Conservation (phyloP, 1,140 invertebrate genomes). For the Notospermus geniculatus region DNA sequence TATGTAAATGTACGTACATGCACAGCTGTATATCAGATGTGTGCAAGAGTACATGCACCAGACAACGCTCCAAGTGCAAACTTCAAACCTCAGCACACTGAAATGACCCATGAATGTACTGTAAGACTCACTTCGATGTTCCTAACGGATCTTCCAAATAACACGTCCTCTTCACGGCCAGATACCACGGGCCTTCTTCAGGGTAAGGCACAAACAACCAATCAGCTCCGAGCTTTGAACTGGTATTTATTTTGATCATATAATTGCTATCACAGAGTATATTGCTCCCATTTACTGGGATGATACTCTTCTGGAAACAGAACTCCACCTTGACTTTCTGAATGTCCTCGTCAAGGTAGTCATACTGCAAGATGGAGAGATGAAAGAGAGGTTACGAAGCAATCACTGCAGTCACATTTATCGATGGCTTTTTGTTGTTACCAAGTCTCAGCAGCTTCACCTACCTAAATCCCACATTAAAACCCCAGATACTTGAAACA, state of each 20-base stretch:
- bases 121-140: conserved; percentile 12
- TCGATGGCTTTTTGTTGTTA: too few relatives aligned
- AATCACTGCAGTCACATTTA: too few relatives aligned
- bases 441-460: too few relatives aligned
- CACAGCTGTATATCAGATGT: too few relatives aligned
- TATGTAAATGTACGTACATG: too few relatives aligned
- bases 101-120: too few relatives aligned
- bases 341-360: conserved; percentile 1
- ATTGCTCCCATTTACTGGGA: background rate
- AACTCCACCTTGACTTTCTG: conserved; percentile 2
- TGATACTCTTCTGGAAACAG: background rate
- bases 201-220: conserved; percentile 31
- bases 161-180: conserved; percentile 39
- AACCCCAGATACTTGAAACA: too few relatives aligned
- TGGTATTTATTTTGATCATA: background rate
- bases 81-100: too few relatives aligned
- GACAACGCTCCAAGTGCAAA: too few relatives aligned
- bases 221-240: background rate
- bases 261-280: conserved; percentile 1
- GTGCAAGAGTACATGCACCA: too few relatives aligned
- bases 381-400: too few relatives aligned
- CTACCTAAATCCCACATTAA: too few relatives aligned
- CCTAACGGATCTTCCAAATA: conserved; percentile 25
- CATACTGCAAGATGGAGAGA: background rate
- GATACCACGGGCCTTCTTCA: conserved; percentile 63